Base-by-base conservation (phyloP, 2,113 vertebrate genomes). In the Hyaena hyaena region DNA sequence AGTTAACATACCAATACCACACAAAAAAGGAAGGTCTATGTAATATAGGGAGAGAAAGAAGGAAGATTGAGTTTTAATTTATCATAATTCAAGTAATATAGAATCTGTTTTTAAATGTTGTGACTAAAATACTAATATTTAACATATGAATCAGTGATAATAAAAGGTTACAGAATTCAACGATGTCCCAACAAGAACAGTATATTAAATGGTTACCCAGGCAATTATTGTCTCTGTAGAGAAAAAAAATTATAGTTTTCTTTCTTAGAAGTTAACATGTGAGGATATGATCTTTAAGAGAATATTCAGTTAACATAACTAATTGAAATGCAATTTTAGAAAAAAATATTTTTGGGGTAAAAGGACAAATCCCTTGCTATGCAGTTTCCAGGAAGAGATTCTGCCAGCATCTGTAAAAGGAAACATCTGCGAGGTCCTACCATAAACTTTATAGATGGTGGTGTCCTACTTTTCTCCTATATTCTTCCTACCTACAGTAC, bases 251-350 rank as follows among this genome's bases (percentile, higher is more conserved):
- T 45, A 7, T 26, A 45, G 48, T 45, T 76, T 73, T 74, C 14
- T n/a, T 55, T 50, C 33, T 85, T 87, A 63, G 39, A 90, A 90
- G 80, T 96, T 90, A 89, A 31, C 74, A 19, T 69, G 1, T 89
- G 12, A 33, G 58, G 61, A 48, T 19, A 43, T 19, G 5, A 24
- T 35, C 7, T 91, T 77, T 91, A 11, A 90, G 45, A 58, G 21
- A 66, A 23, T 55, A 24, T 90, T 81, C 53, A 83, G 35, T 80
- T 74, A 28, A 84, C 88, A 93, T 65, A 21, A 85, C 4, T 69
- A 95, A 61, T 15, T 90, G 1, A 81, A 43, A 85, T 61, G 8
- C 2, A 43, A 45, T 83, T 89, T 86, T n/a, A 53, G 71, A 69
- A 93, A 88, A 3, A 39, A 39, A 24, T 21, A 0, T n/a, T 82